These are phyloP conservation scores for Eurypyga helias DNA, from an alignment of 2,113 vertebrate species.

Conservation along the genomic window DNA sequence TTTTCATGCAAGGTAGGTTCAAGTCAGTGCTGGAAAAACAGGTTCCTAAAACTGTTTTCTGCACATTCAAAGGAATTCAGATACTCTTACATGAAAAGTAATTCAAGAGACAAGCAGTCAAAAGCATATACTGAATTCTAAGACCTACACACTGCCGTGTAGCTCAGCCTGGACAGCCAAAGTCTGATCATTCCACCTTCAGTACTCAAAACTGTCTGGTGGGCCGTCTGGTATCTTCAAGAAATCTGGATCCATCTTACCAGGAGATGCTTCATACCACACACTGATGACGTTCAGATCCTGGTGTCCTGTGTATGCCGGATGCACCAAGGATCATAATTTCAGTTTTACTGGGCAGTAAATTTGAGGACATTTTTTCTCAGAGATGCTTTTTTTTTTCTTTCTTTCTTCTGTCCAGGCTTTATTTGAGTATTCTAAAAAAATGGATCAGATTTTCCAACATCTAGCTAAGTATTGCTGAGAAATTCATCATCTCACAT, in stretches of 20 bases:
- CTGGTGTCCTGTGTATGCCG: not conserved
- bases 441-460: not conserved
- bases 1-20: not conserved
- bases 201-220: not conserved
- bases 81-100: not conserved
- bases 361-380: not conserved
- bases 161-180: not conserved
- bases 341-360: not conserved
- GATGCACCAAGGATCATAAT: not conserved
- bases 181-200: not conserved
- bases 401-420: not conserved
- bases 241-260: not conserved
- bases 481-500: not conserved
- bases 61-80: not conserved
- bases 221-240: not conserved
- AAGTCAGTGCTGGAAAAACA: not conserved
- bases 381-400: not conserved
- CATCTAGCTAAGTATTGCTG: not conserved
- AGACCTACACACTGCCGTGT: fast-evolving
- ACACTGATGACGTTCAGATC: not conserved
- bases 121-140: not conserved
- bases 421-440: not conserved
- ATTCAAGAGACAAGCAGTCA: not conserved
- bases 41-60: not conserved
- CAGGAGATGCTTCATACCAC: not conserved